phyloP scores from a whole-genome alignment of 2,888 invertebrate species.

The Folsomia manolachei region DNA sequence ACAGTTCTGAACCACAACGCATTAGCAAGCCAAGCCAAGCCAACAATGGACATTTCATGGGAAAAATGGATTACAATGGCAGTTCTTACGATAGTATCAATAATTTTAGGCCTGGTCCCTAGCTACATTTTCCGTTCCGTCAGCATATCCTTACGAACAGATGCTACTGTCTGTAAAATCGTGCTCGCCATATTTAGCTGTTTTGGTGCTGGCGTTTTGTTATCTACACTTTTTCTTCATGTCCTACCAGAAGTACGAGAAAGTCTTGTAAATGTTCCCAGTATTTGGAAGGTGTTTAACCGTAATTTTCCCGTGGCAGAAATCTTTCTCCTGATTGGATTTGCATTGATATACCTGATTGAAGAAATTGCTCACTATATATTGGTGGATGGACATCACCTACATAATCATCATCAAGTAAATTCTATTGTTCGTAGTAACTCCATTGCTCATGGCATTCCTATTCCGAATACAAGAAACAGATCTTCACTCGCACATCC shows the following conservation, averaged over 20 bases:
- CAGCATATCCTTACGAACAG: conserved; percentile 2
- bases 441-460: conserved; percentile 44
- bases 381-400: conserved; percentile 41
- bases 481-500: neutral
- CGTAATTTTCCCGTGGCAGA: conserved; percentile 46
- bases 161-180: conserved; percentile 35
- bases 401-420: conserved; percentile 34
- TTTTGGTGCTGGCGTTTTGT: conserved; percentile 75
- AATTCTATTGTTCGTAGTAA: conserved; percentile 39
- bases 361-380: conserved; percentile 51
- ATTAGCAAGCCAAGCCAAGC: too few relatives aligned
- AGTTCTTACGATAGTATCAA: conserved; percentile 41
- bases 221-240: conserved; percentile 67
- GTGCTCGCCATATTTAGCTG: conserved; percentile 67
- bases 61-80: conserved; percentile 49
- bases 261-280: conserved; percentile 16
- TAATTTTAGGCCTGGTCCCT: conserved; percentile 42
- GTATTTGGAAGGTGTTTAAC: conserved; percentile 32
- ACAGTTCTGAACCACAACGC: too few relatives aligned
- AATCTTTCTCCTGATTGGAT: conserved; percentile 44
- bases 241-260: conserved; percentile 72
- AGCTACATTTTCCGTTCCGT: conserved; percentile 30
- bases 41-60: conserved; percentile 33
- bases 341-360: conserved; percentile 45
- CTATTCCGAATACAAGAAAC: conserved; percentile 25